Evolutionary conservation across 2,888 invertebrate species (phyloP).

Genomic region (Chymomyza procnemis): DNA sequence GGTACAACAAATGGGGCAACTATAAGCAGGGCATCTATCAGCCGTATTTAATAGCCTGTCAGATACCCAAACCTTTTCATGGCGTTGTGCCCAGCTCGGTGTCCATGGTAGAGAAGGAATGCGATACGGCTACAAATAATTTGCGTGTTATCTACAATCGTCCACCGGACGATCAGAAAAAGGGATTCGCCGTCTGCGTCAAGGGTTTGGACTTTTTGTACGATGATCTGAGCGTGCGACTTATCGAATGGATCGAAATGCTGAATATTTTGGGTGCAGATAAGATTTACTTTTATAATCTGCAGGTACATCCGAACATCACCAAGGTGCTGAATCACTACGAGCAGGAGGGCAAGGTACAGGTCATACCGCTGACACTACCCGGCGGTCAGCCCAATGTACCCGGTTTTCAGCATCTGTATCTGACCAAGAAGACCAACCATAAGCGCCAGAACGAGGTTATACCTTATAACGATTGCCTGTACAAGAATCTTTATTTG

Average conservation of each 20-base stretch:
- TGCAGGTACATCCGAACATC: conserved; percentile 95
- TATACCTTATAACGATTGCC: conserved; percentile 97
- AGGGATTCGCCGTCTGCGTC: conserved; percentile 94
- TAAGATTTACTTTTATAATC: conserved; percentile 93
- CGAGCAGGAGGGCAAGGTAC: conserved; percentile 83
- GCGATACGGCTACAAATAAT: conserved; percentile 92
- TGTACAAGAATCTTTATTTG: conserved; percentile 93
- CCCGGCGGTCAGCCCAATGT: conserved; percentile 95
- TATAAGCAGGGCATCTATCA: conserved; percentile 94
- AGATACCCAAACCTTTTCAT: conserved; percentile 87
- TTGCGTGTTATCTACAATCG: conserved; percentile 89
- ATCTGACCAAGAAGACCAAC: conserved; percentile 92
- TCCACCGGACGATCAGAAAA: conserved; percentile 82
- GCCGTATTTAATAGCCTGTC: conserved; percentile 93
- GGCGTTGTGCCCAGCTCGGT: conserved; percentile 89
- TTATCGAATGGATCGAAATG: conserved; percentile 97
- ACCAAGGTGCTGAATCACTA: conserved; percentile 87
- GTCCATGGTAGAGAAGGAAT: conserved; percentile 90
- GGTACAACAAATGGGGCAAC: conserved; percentile 97
- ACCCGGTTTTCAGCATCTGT: conserved; percentile 92
- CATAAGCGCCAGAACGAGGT: conserved; percentile 96
- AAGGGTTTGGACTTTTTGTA: conserved; percentile 95
- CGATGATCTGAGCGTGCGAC: conserved; percentile 91
- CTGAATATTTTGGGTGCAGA: conserved; percentile 91
- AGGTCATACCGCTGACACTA: conserved; percentile 88